Evolutionary conservation across 2,888 invertebrate genomes (phyloP).

Genomic region (Tromatobia lineatoria): DNA sequence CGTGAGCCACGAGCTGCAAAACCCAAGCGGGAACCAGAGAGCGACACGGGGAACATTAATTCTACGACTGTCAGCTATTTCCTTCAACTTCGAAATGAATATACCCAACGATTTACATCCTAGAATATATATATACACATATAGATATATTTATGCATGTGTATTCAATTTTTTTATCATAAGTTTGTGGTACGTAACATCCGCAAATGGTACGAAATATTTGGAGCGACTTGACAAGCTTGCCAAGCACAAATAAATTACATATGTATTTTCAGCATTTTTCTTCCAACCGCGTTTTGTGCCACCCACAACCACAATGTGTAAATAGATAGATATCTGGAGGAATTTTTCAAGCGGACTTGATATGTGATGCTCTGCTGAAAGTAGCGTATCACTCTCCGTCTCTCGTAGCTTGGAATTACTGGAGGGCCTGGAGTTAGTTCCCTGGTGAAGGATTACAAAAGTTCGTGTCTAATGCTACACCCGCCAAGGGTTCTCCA

Average conservation of each 20-base stretch:
- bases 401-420: conserved; percentile 25
- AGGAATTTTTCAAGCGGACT: background rate
- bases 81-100: conserved; percentile 57
- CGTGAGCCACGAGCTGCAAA: conserved; percentile 87
- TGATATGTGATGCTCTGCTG: conserved; percentile 15
- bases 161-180: conserved; percentile 9
- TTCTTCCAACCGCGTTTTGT: conserved; percentile 17
- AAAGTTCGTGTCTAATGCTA: conserved; percentile 45
- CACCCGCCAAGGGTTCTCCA: background rate
- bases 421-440: background rate
- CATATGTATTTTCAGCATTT: conserved; percentile 8
- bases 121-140: conserved; percentile 9
- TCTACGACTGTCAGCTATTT: conserved; percentile 67
- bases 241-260: conserved; percentile 28
- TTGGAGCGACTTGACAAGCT: conserved; percentile 22
- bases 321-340: no score
- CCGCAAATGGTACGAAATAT: conserved; percentile 24
- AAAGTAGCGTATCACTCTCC: conserved; percentile 7
- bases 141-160: background rate
- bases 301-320: conserved; percentile 12
- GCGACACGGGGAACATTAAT: conserved; percentile 65
- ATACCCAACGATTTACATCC: conserved; percentile 66
- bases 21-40: conserved; percentile 54
- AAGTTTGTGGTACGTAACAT: conserved; percentile 7
- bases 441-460: conserved; percentile 56